Evolutionary conservation across 2,888 invertebrate genomes (phyloP), one percentile per base, ranked within the genome.

Genomic region (Caradrina kadenii): DNA sequence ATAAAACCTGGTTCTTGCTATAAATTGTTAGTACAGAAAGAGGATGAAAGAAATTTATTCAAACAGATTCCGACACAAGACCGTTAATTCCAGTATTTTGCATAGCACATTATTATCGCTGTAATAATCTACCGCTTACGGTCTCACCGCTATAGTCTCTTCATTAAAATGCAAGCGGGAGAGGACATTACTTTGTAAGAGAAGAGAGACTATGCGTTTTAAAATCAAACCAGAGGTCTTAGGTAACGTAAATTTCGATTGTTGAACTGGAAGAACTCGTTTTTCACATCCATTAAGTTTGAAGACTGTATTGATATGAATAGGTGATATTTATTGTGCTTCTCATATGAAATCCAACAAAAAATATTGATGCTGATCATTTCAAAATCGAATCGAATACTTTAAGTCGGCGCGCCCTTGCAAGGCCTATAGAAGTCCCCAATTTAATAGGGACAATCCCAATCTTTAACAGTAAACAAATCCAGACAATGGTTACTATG

Each of bases 91-190:
- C 19, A n/a, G 69, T 69, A 69, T 49, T 77, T 79, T 56, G 65
- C 77, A 74, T 74, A 65, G 52, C 52, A 65, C 69, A 69, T 71
- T 67, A 78, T 49, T 63, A 72, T 55, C 65, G 48, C 31, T 5
- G 73, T 61, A 63, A 72, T 72, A 66, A 79, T 73, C 55, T 75
- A 53, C 52, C 61, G 53, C 62, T 80, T 60, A 64, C 39, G 39
- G 19, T 50, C 53, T 49, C 17, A 48, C 49, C 35, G 22, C 39
- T 35, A 13, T 19, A 55, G 39, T 56, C 49, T 60, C 64, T 67
- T 76, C 65, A 79, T 81, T 76, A 65, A 64, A 76, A 69, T 79
- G 80, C 69, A 82, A 71, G 65, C n/a, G 50, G 54, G 62, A 50
- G 58, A 60, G 52, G 58, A 64, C 31, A 39, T 72, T 68, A 58